Evolutionary conservation across 2,797 vertebrate genomes (phyloP), one percentile per base, ranked within the genome.

Genomic region (Myiothlypis coronata): DNA sequence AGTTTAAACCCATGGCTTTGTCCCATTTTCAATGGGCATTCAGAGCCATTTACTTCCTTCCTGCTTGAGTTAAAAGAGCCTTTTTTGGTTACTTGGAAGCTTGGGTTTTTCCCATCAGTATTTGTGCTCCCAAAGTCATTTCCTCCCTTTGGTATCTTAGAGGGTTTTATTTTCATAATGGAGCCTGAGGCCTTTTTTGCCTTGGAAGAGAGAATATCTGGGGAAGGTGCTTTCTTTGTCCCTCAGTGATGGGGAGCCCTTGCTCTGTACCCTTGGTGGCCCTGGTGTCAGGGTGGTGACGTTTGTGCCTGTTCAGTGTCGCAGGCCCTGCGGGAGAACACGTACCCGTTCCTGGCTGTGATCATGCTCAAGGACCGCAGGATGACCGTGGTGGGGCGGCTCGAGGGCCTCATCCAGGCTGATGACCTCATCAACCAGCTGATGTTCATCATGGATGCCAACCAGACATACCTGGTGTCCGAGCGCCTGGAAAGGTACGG

Each of bases 391-490:
- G 99, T 99, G 15, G 99, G 99, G 27, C 96, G 99, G 75, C 98
- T 99, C 22, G 99, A 99, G 96, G 99, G 99, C 53, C 98, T 99
- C 93, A 99, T 99, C 88, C 99, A 99, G 97, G 98, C 99, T 12
- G 99, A 99, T 94, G 99, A 99, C 98, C 97, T 99, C 95, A 98
- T 99, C 97, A 99, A 99, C 93, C 99, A 99, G 93, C 98, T 99
- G 88, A 99, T 98, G 39, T 99, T 99, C 96, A 99, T 99, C 97
- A 99, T 99, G 98, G 99, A 99, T 76, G 99, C 99, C 97, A 99
- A 99, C 97, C 99, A 99, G 98, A 99, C 99, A 3, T 99, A 99
- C 96, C 97, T 99, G 97, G 98, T 99, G 96, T 99, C 99, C 1
- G 99, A 99, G 96, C 98, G 99, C 77, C 97, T 99, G 50, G 99